Percentiles rank a stretch among this genome's conserved stretches.
phyloP scores from a whole-genome alignment of 2,888 invertebrate genomes.

The Callimorpha dominula region DNA sequence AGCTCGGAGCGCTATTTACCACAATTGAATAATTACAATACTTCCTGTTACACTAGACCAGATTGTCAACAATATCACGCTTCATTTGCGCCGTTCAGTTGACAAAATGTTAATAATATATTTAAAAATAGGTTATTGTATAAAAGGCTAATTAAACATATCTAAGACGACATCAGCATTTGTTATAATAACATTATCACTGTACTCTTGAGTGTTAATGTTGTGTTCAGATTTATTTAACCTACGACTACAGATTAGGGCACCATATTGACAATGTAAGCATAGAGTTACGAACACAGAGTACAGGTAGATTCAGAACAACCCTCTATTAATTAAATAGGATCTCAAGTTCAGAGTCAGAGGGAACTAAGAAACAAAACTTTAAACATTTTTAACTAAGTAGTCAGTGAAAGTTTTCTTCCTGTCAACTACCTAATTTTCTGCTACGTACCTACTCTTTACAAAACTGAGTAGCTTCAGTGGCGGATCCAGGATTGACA shows the following conservation, averaged over 20 bases:
- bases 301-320: too few species aligned
- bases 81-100: neutral
- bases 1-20: neutral
- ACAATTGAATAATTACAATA: too few species aligned
- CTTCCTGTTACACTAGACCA: neutral
- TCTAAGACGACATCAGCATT: neutral
- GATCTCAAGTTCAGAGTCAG: too few species aligned
- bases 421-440: too few species aligned
- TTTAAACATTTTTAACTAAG: too few species aligned
- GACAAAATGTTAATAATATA: neutral
- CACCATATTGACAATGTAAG: neutral
- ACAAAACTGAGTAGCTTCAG: too few species aligned
- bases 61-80: neutral
- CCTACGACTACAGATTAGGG: neutral
- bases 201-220: neutral
- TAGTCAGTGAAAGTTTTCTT: too few species aligned
- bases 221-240: neutral
- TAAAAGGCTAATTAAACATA: neutral
- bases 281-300: too few species aligned
- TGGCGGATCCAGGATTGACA: too few species aligned
- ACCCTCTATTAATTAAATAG: too few species aligned
- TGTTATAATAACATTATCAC: neutral
- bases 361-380: too few species aligned
- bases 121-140: neutral
- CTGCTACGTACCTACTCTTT: too few species aligned